Evolutionary conservation across 2,113 vertebrate genomes (phyloP).

Genomic region (Camelus dromedarius): DNA sequence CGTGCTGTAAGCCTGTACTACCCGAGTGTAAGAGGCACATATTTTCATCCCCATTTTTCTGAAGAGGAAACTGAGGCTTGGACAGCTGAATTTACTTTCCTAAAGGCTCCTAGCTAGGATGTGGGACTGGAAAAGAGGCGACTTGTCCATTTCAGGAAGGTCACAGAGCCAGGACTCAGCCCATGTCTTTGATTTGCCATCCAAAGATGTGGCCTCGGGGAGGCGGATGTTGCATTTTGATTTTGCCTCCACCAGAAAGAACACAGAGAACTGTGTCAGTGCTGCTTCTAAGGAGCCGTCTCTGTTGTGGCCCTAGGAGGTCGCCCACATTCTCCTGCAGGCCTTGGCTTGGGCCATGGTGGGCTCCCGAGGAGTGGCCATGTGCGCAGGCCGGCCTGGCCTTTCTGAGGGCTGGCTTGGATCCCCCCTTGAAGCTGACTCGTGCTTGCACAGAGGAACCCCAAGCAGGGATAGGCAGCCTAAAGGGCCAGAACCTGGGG

Average conservation of each 20-base stretch:
- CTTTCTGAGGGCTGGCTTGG: background rate
- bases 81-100: background rate
- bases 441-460: too few species aligned
- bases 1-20: background rate
- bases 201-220: background rate
- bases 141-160: background rate
- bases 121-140: background rate
- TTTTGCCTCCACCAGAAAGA: background rate
- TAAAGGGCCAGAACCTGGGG: background rate
- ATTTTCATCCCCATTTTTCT: background rate
- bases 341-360: rapidly evolving
- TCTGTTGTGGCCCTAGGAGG: rapidly evolving
- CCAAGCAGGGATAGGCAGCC: background rate
- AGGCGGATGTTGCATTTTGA: background rate
- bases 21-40: background rate
- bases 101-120: background rate
- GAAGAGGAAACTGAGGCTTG: background rate
- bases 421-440: background rate
- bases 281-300: rapidly evolving
- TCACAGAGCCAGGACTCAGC: background rate
- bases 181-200: background rate
- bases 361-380: too few species aligned
- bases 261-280: rapidly evolving
- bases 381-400: background rate
- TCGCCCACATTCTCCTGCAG: rapidly evolving